A percentile compares a stretch with the other conserved stretches of the same genome.
Evolutionary conservation across 2,113 vertebrate species (phyloP).

Genomic region (Zosterops lateralis): DNA sequence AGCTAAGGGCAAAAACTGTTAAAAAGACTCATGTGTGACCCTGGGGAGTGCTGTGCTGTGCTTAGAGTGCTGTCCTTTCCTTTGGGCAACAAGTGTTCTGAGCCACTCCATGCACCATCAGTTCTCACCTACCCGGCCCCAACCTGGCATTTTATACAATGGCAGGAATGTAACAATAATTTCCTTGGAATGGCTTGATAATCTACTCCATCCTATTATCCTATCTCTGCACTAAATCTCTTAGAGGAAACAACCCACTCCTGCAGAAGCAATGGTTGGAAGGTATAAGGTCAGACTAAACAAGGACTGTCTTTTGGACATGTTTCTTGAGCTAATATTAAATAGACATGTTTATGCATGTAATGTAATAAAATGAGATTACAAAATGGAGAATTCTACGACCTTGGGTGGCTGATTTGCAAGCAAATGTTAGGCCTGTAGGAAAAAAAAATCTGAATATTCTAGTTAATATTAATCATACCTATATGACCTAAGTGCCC

Average conservation of each 20-base stretch:
- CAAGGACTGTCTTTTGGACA: not conserved
- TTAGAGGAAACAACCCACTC: not conserved
- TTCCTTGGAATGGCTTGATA: not conserved
- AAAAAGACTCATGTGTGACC: not conserved
- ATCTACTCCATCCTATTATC: slow-evolving; percentile 7
- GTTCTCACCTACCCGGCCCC: not conserved
- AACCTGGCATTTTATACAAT: not conserved
- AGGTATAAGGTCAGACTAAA: not conserved
- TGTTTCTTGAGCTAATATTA: not conserved
- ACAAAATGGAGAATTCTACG: not conserved
- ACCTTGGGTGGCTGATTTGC: not conserved
- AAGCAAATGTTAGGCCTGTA: not conserved
- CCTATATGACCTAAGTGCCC: not conserved
- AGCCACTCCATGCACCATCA: not conserved
- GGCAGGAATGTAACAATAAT: not conserved
- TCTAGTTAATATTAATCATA: not conserved
- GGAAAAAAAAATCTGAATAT: not conserved
- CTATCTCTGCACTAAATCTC: not conserved
- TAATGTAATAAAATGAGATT: not conserved
- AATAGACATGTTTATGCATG: not conserved
- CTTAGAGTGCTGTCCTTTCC: not conserved
- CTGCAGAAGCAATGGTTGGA: not conserved
- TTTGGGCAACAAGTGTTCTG: not conserved
- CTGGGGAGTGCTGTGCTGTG: not conserved
- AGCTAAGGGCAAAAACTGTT: not conserved